Conservation (phyloP, 2,113 vertebrate genomes). For the Globicephala melas region DNA sequence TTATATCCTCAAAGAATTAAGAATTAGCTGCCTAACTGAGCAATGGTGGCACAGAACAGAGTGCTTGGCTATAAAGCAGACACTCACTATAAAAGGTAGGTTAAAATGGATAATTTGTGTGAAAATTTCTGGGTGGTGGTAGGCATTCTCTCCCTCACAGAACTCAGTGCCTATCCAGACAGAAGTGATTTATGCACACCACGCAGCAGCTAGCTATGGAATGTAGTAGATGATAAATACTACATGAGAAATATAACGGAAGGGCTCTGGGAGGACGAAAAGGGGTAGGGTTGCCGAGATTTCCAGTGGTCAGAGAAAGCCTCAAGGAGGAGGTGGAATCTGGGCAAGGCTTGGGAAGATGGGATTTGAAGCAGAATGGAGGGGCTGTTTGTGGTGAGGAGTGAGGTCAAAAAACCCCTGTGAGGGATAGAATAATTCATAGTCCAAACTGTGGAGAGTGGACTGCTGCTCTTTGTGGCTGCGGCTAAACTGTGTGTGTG, state of each 20-base stretch:
- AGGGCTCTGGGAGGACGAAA: not conserved
- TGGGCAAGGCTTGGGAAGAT: not conserved
- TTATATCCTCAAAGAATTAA: not conserved
- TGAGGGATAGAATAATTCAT: not conserved
- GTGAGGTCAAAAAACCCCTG: not conserved
- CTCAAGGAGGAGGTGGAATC: not conserved
- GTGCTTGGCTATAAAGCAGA: not conserved
- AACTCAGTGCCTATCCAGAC: not conserved
- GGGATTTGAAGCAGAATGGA: not conserved
- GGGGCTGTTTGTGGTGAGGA: not conserved
- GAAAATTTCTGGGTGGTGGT: not conserved
- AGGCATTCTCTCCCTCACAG: not conserved
- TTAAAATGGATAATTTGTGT: not conserved
- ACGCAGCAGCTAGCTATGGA: not conserved
- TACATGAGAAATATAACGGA: not conserved
- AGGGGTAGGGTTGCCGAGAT: not conserved
- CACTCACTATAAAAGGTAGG: not conserved
- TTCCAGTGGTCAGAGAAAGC: not conserved
- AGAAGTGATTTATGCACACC: not conserved
- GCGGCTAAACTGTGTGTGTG: not conserved
- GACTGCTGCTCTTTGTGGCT: not conserved
- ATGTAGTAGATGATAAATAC: conserved; percentile 23
- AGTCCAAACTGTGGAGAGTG: not conserved
- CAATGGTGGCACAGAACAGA: not conserved
- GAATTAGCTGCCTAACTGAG: not conserved